phyloP scores from a whole-genome alignment of 2,797 vertebrate genomes.

The Hirundo rustica region DNA sequence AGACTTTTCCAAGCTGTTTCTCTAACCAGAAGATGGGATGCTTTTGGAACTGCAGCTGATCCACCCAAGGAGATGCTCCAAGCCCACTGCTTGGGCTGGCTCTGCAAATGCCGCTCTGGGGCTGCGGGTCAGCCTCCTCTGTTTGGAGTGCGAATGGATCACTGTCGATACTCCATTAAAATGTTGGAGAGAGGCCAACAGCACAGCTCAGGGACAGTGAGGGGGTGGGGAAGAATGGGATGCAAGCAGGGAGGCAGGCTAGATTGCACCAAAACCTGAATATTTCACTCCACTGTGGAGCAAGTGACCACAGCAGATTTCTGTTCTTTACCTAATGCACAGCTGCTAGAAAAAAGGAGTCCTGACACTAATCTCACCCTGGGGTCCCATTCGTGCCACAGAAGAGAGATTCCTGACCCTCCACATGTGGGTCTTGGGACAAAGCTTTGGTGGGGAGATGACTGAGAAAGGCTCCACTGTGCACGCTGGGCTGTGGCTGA shows the following conservation, averaged over 20 bases:
- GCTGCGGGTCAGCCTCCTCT: constrained; percentile 7
- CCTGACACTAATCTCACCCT: not conserved
- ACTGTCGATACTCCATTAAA: constrained; percentile 30
- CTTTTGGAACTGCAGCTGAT: not conserved
- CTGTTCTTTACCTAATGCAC: not conserved
- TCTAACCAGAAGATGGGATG: not conserved
- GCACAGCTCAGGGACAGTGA: not conserved
- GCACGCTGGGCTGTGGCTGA: not conserved
- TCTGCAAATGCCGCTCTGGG: not conserved
- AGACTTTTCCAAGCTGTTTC: constrained; percentile 18
- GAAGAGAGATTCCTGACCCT: not conserved
- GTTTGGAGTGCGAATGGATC: not conserved
- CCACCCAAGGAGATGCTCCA: not conserved
- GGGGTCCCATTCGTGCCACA: not conserved
- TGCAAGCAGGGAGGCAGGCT: not conserved
- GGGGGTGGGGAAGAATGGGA: not conserved
- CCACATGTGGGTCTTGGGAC: not conserved
- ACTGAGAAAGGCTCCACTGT: not conserved
- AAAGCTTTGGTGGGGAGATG: not conserved
- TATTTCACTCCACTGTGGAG: not conserved
- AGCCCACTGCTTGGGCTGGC: not conserved
- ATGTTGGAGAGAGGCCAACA: constrained; percentile 26
- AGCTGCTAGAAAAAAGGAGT: not conserved
- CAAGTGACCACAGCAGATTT: not conserved
- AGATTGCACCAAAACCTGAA: not conserved